Evolutionary conservation across 2,888 invertebrate species (phyloP).

Genomic region (Troides helena): DNA sequence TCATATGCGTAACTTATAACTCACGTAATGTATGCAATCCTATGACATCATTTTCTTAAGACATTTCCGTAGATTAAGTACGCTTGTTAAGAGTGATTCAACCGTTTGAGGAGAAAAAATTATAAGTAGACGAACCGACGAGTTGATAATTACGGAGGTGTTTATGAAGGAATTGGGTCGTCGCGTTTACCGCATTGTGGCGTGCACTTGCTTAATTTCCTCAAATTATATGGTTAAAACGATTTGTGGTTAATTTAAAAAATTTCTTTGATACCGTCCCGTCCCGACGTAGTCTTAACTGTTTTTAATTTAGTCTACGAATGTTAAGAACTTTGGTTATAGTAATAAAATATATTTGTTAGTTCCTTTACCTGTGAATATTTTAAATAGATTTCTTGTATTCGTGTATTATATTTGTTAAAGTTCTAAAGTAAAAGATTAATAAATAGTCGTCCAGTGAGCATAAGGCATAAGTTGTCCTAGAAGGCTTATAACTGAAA

Average conservation of each 20-base stretch:
- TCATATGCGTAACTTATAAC: conserved; percentile 6
- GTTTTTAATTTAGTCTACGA: not conserved
- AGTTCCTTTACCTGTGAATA: no score
- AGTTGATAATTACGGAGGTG: conserved; percentile 16
- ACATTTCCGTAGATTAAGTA: conserved; percentile 15
- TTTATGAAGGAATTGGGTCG: conserved; percentile 30
- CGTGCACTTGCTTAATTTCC: conserved; percentile 26
- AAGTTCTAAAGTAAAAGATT: no score
- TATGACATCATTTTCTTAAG: conserved; percentile 8
- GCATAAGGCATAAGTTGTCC: no score
- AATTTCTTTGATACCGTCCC: not conserved
- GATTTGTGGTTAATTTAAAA: not conserved
- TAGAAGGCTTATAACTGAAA: no score
- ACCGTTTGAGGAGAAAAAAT: conserved; percentile 19
- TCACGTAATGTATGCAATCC: conserved; percentile 15
- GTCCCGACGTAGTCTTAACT: not conserved
- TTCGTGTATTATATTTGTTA: no score
- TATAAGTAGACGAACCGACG: conserved; percentile 1
- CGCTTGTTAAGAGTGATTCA: conserved; percentile 9
- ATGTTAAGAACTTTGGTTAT: not conserved
- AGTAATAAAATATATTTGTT: no score
- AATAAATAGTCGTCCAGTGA: no score
- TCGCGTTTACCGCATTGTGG: conserved; percentile 30
- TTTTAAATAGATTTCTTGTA: no score
- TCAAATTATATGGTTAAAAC: conserved; percentile 24